Evolutionary conservation across 2,113 vertebrate species (phyloP), one percentile per base, ranked within the genome.

Genomic region (Dipodomys stephensi): DNA sequence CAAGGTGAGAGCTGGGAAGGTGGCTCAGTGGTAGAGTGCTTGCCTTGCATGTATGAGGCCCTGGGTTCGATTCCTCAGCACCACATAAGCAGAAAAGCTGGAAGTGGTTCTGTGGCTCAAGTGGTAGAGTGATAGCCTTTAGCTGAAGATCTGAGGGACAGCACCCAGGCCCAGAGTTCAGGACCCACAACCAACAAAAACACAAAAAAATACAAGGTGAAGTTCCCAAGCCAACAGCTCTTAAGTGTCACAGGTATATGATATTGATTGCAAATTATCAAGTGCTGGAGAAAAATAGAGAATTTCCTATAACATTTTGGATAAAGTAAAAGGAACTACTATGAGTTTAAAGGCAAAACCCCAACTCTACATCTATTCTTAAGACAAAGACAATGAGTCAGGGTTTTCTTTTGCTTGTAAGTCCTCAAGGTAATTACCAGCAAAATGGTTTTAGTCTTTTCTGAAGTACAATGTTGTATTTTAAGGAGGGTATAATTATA

Each of bases 401-500:
- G 4, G n/a, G 60, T 87, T 62, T 87, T 18, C 5, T 13, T 80
- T 71, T 67, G 4, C 68, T 53, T 87, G 11, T 68, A 94, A 91
- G 84, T 83, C 87, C 62, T 81, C 39, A 30, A 39, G 49, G 27
- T 57, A 68, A 90, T 9, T 76, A 69, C 13, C 11, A 87, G 10
- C 30, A 90, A 82, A 92, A 79, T 39, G 8, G 9, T 68, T 84
- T 65, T 32, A 80, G 60, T 15, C 23, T 86, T 88, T 88, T 91
- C n/a, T 65, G 46, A 6, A 89, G 20, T 39, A 87, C 28, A 46
- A 28, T 60, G 4, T 8, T 80, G 0, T 67, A 93, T 32, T 93
- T 90, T 16, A 44, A 86, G 15, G 6, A 93, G 4, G 30, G 13
- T 53, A 81, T 7, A 79, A 77, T 53, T 71, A 64, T 3, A 27